Evolutionary conservation across 2,888 invertebrate species (phyloP).

Genomic region (Ennomos quercinarius): DNA sequence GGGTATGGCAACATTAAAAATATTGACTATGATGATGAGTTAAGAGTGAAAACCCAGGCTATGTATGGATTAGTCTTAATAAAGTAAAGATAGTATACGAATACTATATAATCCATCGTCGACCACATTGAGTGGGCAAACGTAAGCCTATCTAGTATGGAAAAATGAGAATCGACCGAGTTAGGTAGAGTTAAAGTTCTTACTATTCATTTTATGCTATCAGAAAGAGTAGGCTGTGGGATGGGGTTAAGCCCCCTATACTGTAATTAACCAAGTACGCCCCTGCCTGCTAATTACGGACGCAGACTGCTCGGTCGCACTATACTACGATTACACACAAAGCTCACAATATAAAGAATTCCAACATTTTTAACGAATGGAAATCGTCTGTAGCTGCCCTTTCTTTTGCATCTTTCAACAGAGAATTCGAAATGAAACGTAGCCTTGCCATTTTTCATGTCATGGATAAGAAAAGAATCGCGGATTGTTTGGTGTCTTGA

Average conservation of each 20-base stretch:
- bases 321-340: slow-evolving; percentile 74
- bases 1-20: neutral
- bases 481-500: slow-evolving; percentile 18
- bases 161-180: too few relatives aligned
- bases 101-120: too few relatives aligned
- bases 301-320: slow-evolving; percentile 42
- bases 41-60: neutral
- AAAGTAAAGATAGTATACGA: too few relatives aligned
- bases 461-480: slow-evolving; percentile 44
- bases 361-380: slow-evolving; percentile 84
- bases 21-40: neutral
- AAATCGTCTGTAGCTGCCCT: slow-evolving; percentile 79
- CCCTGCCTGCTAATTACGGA: slow-evolving; percentile 30
- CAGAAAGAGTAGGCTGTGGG: too few relatives aligned
- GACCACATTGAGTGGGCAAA: too few relatives aligned
- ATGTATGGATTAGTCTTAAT: too few relatives aligned
- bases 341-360: slow-evolving; percentile 76
- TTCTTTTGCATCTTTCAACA: slow-evolving; percentile 75
- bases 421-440: slow-evolving; percentile 76
- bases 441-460: slow-evolving; percentile 66
- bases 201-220: too few relatives aligned
- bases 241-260: too few relatives aligned
- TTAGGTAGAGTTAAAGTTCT: too few relatives aligned
- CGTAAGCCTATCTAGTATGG: too few relatives aligned
- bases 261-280: neutral